Evolutionary conservation across 2,113 vertebrate genomes (phyloP).

Genomic region (Sander vitreus): DNA sequence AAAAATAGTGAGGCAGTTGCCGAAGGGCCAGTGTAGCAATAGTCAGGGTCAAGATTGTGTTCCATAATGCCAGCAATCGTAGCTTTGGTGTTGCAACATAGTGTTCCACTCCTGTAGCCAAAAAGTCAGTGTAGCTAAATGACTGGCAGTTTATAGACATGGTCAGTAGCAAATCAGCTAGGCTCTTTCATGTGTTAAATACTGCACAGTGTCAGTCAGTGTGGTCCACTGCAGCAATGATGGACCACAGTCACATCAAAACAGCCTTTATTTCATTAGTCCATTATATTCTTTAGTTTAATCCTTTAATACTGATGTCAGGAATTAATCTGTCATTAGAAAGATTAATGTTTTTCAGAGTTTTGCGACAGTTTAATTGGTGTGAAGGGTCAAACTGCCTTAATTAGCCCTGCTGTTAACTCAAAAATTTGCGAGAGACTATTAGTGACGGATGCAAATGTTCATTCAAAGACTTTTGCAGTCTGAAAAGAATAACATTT

Average conservation of each 20-base stretch:
- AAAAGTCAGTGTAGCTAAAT: background rate
- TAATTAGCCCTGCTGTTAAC: conserved; percentile 59
- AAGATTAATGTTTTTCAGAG: conserved; percentile 33
- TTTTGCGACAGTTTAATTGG: conserved; percentile 59
- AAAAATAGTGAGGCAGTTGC: background rate
- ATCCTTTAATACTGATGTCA: conserved; percentile 46
- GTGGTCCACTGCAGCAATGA: background rate
- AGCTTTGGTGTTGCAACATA: background rate
- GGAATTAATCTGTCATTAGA: conserved; percentile 59
- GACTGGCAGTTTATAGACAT: background rate
- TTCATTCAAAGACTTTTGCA: background rate
- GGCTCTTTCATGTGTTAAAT: conserved; percentile 10
- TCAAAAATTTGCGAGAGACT: conserved; percentile 39
- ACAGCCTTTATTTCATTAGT: conserved; percentile 23
- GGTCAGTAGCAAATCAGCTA: background rate
- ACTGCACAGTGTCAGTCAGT: background rate
- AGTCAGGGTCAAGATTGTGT: background rate
- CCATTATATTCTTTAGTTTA: conserved; percentile 21
- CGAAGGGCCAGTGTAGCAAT: background rate
- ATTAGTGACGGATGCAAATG: conserved; percentile 20
- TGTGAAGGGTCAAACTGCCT: conserved; percentile 69
- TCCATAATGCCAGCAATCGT: background rate
- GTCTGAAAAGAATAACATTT: background rate
- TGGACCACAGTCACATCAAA: conserved; percentile 9
- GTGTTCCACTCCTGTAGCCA: background rate